Evolutionary conservation across 2,113 vertebrate species (phyloP), one percentile per base, ranked within the genome.

Genomic region (Camelus dromedarius): DNA sequence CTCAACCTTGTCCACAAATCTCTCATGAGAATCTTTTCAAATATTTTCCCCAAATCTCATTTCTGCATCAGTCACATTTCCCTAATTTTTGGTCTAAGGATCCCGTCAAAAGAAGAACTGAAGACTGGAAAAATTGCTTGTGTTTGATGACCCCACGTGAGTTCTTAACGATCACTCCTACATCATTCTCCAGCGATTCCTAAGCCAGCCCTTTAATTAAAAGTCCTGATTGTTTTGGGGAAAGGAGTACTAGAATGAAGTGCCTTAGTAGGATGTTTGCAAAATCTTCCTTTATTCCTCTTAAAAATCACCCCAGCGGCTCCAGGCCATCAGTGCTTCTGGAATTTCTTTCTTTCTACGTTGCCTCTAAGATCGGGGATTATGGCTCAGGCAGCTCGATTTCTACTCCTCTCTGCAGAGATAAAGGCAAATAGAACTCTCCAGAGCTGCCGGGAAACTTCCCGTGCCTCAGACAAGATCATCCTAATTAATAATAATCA

Each of bases 401-500:
- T 82, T 54, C 22, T 92, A 87, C 93, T 80, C 22, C 16, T 60
- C 24, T 95, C 64, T 91, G 58, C 66, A 79, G 62, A 83, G 28
- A 20, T 85, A 50, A 88, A 96, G 90, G 64, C 75, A 90, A 89
- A 8, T 13, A 85, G 66, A 82, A 54, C 66, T 77, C 83, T 77
- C 66, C 48, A 60, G 82, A 81, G 56, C 54, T 67, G 48, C 32
- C 11, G 56, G 72, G 50, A 92, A 77, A 64, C 72, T 72, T 93
- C 82, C 48, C 16, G 89, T 73, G 90, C 73, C 86, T 86, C 91
- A 22, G 24, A 80, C 72, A 92, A 54, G 94, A 96, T 92, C 80
- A 22, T 94, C 35, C 85, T 88, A 92, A 95, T 96, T 96, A 96
- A 96, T 96, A 93, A 96, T 95, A 92, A 84, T 94, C 93, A 95